Conservation (phyloP, 2,797 vertebrate species). For the Dromococcyx pavoninus region DNA sequence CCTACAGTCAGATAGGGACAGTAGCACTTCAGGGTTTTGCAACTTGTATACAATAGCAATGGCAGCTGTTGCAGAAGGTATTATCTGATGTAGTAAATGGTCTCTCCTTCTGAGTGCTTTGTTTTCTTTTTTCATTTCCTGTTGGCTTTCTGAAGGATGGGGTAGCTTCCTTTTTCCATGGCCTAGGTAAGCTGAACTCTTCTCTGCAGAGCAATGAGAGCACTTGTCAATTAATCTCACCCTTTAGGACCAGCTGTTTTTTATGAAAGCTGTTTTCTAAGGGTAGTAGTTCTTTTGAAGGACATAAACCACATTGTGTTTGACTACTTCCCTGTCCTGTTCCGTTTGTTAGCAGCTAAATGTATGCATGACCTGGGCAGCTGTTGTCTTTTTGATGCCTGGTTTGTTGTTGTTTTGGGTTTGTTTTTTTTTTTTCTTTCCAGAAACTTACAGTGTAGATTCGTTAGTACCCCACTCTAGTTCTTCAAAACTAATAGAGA, state of each 20-base stretch:
- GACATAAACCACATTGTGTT: neutral
- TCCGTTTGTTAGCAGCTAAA: neutral
- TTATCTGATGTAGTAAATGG: neutral
- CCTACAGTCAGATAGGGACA: neutral
- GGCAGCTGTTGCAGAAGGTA: neutral
- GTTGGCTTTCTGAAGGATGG: neutral
- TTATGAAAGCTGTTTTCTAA: neutral
- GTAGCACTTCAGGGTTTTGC: neutral
- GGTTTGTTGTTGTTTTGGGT: neutral
- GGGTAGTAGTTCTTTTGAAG: neutral
- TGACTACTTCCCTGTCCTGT: neutral
- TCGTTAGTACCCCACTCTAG: neutral
- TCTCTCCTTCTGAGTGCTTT: neutral
- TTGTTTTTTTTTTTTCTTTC: neutral
- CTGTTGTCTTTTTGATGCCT: neutral
- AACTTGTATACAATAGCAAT: fast-evolving
- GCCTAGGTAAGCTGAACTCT: neutral
- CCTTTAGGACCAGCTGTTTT: neutral
- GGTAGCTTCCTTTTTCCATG: neutral
- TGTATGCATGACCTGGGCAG: neutral
- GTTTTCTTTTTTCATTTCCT: neutral
- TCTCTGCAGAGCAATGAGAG: neutral
- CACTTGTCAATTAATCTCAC: neutral
- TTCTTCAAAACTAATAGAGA: neutral
- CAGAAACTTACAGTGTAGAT: neutral